These are phyloP conservation scores for Diceros bicornis DNA, from an alignment of 2,797 vertebrate species.

Conservation along the genomic window DNA sequence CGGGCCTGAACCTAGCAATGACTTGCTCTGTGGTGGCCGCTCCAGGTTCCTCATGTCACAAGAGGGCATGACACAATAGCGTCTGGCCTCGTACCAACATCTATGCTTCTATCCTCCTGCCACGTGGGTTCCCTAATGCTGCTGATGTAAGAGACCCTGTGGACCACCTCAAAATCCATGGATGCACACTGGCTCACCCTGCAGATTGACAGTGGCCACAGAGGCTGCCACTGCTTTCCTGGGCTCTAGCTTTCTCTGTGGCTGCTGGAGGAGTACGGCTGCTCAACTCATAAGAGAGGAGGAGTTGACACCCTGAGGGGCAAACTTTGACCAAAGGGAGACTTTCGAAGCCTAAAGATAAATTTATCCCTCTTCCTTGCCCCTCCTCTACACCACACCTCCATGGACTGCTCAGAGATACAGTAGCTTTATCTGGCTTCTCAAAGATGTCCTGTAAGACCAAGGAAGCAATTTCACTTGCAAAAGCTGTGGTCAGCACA, in stretches of 20 bases:
- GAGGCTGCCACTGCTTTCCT: neutral
- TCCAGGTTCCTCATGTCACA: neutral
- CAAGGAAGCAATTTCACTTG: neutral
- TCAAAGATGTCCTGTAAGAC: neutral
- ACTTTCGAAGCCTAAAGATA: neutral
- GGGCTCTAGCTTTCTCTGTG: neutral
- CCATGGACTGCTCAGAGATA: neutral
- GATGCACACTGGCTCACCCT: no score
- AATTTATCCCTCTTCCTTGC: neutral
- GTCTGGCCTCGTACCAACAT: neutral
- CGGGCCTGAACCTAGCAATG: neutral
- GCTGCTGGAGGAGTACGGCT: neutral
- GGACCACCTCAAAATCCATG: neutral
- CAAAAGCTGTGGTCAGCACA: neutral
- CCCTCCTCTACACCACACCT: accelerated
- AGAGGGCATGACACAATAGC: neutral
- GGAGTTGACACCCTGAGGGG: neutral
- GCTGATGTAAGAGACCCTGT: neutral
- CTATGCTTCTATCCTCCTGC: neutral
- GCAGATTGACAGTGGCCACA: no score
- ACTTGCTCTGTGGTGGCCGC: neutral
- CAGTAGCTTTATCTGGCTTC: neutral
- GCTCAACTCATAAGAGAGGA: neutral
- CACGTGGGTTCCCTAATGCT: neutral
- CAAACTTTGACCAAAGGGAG: neutral